phyloP scores from a whole-genome alignment of 2,797 vertebrate genomes.

The Amblyopsis hoosieri region DNA sequence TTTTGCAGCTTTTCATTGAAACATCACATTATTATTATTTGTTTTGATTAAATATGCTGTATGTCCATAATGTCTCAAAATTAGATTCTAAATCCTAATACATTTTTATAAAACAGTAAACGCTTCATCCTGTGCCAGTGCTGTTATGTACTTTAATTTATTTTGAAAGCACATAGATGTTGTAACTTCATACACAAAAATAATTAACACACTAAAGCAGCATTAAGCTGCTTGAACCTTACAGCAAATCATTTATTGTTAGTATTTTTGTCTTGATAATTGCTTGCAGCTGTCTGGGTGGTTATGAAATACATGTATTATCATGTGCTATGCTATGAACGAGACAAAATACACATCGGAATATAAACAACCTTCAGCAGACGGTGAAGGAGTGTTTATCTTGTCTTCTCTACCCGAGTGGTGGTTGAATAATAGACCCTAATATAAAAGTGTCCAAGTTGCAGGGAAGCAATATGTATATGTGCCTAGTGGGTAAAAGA shows the following conservation, averaged over 20 bases:
- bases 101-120: slow-evolving; percentile 32
- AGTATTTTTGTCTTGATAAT: slow-evolving; percentile 6
- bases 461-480: no score
- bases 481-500: slow-evolving; percentile 29
- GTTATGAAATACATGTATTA: slow-evolving; percentile 21
- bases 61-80: background rate
- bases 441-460: no score
- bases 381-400: slow-evolving; percentile 46
- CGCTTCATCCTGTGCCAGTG: slow-evolving; percentile 27
- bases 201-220: slow-evolving; percentile 21
- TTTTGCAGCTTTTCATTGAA: slow-evolving; percentile 24
- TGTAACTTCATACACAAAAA: slow-evolving; percentile 26
- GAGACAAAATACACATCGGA: slow-evolving; percentile 13
- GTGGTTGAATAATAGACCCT: slow-evolving; percentile 26
- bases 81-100: slow-evolving; percentile 2
- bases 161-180: slow-evolving; percentile 31
- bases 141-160: slow-evolving; percentile 41
- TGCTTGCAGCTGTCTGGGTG: slow-evolving; percentile 8
- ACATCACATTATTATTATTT: slow-evolving; percentile 12
- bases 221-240: slow-evolving; percentile 6
- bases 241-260: slow-evolving; percentile 38
- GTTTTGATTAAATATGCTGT: slow-evolving; percentile 25
- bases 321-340: slow-evolving; percentile 9
- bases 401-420: slow-evolving; percentile 45
- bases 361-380: slow-evolving; percentile 37